A percentile compares a stretch with the other conserved stretches of the same genome.
These are phyloP conservation scores for Scylla paramamosain DNA, from an alignment of 1,140 invertebrate species.

Conservation along the genomic window DNA sequence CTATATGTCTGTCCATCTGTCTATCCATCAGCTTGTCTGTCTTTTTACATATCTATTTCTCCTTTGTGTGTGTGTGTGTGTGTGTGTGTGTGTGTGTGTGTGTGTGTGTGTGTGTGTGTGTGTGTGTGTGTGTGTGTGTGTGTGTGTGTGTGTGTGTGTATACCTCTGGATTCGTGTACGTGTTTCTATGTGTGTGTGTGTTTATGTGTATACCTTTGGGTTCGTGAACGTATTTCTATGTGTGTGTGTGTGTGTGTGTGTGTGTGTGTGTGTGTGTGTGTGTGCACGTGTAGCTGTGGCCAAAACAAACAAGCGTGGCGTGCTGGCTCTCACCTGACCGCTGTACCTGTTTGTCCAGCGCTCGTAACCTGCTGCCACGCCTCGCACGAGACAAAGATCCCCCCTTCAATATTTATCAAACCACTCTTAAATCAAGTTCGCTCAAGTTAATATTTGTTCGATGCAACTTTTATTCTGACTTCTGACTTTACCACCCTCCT, in stretches of 20 bases:
- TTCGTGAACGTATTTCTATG: not conserved
- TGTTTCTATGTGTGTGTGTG: no score
- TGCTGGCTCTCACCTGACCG: not conserved
- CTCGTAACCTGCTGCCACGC: not conserved
- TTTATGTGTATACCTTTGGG: no score
- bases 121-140: no score
- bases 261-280: constrained; percentile 33
- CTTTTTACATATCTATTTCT: constrained; percentile 26
- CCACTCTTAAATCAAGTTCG: not conserved
- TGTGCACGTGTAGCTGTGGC: not conserved
- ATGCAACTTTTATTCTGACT: constrained; percentile 22
- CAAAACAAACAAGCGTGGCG: constrained; percentile 10
- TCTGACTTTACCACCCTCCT: no score
- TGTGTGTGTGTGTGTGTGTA: no score
- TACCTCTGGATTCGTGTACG: no score
- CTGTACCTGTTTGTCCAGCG: not conserved
- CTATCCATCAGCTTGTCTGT: not conserved
- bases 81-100: no score
- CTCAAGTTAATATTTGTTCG: constrained; percentile 35
- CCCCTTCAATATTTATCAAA: not conserved
- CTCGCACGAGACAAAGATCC: constrained; percentile 39
- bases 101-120: no score
- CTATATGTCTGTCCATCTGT: not conserved
- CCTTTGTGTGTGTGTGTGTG: not conserved
- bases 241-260: constrained; percentile 27